Percentiles rank a stretch among this genome's conserved stretches.
Conservation (phyloP, 2,113 vertebrate genomes). For the Pycnonotus jocosus region DNA sequence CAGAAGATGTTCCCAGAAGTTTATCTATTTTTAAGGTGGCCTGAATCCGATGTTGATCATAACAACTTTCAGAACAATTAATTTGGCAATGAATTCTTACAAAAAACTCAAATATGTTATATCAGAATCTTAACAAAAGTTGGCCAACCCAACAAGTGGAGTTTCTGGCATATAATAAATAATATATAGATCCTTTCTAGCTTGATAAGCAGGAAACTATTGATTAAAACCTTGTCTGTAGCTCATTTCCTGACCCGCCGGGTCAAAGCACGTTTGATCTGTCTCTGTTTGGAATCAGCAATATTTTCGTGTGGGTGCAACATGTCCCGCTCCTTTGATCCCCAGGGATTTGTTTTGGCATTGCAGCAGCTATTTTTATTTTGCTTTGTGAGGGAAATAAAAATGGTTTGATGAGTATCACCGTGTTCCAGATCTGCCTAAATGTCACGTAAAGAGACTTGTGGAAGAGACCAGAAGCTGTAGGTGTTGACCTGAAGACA, state of each 20-base stretch:
- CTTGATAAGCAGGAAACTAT: background rate
- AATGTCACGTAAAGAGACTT: rapidly evolving
- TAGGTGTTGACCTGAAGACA: background rate
- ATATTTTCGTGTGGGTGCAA: background rate
- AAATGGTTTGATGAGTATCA: background rate
- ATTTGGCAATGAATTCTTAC: background rate
- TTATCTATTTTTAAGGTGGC: background rate
- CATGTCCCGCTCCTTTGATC: background rate
- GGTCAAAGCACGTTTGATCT: background rate
- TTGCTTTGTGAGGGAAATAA: background rate
- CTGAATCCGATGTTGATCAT: rapidly evolving
- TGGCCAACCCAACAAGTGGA: background rate
- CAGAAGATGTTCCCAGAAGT: background rate
- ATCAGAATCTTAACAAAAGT: background rate
- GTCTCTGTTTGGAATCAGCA: background rate
- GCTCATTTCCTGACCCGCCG: background rate
- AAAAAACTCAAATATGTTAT: background rate
- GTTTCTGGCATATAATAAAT: background rate
- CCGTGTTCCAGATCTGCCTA: background rate
- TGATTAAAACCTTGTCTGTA: slow-evolving; percentile 6
- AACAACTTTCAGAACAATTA: background rate
- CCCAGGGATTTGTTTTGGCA: background rate
- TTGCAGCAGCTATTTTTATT: background rate
- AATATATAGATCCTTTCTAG: background rate
- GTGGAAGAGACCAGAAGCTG: background rate